These are phyloP conservation scores for Drosophila lacteicornis DNA, from an alignment of 1,140 invertebrate species.

Conservation along the genomic window DNA sequence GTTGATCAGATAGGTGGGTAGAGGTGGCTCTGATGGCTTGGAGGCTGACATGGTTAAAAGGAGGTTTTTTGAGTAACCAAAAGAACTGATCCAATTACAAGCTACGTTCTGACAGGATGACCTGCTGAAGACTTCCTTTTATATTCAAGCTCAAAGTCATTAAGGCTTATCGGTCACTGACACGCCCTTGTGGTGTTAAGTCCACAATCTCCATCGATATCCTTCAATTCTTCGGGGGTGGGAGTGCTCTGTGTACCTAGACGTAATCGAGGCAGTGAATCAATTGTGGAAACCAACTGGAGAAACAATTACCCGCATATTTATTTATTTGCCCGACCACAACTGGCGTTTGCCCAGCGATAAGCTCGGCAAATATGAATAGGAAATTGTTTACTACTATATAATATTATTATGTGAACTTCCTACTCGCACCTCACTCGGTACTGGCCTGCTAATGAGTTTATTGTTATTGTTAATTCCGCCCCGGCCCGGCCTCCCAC, in stretches of 20 bases:
- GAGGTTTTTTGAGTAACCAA: too few relatives aligned
- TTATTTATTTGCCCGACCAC: constrained; percentile 50
- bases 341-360: constrained; percentile 48
- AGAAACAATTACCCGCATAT: constrained; percentile 66
- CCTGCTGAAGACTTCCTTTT: background rate
- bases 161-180: background rate
- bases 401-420: constrained; percentile 47
- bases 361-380: constrained; percentile 71
- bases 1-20: constrained; percentile 50
- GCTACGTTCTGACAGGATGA: background rate
- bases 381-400: constrained; percentile 61
- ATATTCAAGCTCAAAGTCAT: constrained; percentile 13
- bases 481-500: constrained; percentile 11
- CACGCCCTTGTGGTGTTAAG: constrained; percentile 26
- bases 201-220: constrained; percentile 4
- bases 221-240: background rate
- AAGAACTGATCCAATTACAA: background rate
- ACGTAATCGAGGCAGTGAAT: constrained; percentile 40
- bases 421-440: constrained; percentile 38
- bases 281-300: constrained; percentile 37
- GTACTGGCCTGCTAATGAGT: constrained; percentile 61
- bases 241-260: constrained; percentile 8
- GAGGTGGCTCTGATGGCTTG: background rate
- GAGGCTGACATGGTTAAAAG: constrained; percentile 3
- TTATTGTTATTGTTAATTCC: constrained; percentile 41